Percentiles rank a stretch among this genome's conserved stretches.
Evolutionary conservation across 2,113 vertebrate genomes (phyloP).

Genomic region (Dipodomys spectabilis): DNA sequence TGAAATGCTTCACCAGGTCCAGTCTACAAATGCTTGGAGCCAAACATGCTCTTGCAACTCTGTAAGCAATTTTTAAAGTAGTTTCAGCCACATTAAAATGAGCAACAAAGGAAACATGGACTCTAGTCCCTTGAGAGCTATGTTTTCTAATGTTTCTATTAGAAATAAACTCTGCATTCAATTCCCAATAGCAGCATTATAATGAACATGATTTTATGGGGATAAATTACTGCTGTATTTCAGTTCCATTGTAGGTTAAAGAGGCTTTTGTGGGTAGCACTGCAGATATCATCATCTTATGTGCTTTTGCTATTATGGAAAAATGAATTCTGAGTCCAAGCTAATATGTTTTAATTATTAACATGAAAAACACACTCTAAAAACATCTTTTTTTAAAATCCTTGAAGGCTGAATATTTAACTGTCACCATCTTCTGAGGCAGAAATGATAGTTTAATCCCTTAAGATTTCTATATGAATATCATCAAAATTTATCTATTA

Average conservation of each 20-base stretch:
- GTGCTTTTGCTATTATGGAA: background rate
- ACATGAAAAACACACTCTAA: background rate
- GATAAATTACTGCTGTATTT: constrained; percentile 70
- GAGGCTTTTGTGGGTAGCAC: constrained; percentile 40
- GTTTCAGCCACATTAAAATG: constrained; percentile 32
- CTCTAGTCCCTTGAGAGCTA: background rate
- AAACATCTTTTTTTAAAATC: background rate
- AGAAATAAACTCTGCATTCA: constrained; percentile 66
- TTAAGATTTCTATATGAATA: background rate
- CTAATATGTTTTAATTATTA: constrained; percentile 8
- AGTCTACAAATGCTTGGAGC: background rate
- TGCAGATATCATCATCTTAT: background rate
- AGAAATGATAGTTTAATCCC: constrained; percentile 5
- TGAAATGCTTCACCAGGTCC: no score
- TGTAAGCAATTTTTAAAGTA: background rate
- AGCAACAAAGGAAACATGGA: constrained; percentile 11
- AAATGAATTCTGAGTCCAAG: constrained; percentile 41
- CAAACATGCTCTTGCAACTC: background rate
- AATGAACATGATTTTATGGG: constrained; percentile 65
- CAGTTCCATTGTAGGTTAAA: constrained; percentile 61
- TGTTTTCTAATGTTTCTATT: constrained; percentile 72
- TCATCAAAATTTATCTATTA: background rate
- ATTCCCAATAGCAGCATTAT: constrained; percentile 62
- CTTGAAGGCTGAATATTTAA: background rate
- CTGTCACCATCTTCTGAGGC: background rate